phyloP scores from a whole-genome alignment of 2,797 vertebrate species.

The Mus spretus region DNA sequence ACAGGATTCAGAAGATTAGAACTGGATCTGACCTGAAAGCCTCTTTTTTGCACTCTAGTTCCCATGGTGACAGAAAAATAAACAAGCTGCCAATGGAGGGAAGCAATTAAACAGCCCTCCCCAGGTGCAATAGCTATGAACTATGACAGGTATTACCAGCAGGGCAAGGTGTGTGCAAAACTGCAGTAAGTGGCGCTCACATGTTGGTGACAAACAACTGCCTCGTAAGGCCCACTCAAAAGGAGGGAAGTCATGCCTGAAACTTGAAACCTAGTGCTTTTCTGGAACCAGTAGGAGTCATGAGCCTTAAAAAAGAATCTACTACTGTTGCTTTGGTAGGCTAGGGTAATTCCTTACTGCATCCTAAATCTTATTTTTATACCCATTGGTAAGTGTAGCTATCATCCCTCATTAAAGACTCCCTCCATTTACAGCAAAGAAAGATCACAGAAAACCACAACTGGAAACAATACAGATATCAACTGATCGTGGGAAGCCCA shows the following conservation, averaged over 20 bases:
- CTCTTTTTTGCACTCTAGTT: neutral
- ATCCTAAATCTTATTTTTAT: neutral
- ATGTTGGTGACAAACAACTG: neutral
- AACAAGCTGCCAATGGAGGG: neutral
- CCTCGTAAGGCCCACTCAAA: neutral
- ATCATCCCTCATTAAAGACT: neutral
- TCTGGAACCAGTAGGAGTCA: neutral
- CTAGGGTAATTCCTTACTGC: neutral
- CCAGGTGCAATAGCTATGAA: neutral
- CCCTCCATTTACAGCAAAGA: neutral
- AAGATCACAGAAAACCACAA: neutral
- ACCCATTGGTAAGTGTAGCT: neutral
- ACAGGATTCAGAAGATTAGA: neutral
- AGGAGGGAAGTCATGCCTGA: neutral
- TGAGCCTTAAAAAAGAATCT: neutral
- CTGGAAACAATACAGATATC: neutral
- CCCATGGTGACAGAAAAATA: neutral
- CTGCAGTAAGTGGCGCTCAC: neutral
- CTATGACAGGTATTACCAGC: neutral
- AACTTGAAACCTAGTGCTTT: neutral
- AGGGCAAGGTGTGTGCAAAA: neutral
- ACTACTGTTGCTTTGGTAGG: neutral
- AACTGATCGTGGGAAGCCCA: neutral
- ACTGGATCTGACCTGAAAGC: neutral
- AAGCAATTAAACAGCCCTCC: neutral